Conservation (phyloP, 2,113 vertebrate genomes). For the Murina feae region DNA sequence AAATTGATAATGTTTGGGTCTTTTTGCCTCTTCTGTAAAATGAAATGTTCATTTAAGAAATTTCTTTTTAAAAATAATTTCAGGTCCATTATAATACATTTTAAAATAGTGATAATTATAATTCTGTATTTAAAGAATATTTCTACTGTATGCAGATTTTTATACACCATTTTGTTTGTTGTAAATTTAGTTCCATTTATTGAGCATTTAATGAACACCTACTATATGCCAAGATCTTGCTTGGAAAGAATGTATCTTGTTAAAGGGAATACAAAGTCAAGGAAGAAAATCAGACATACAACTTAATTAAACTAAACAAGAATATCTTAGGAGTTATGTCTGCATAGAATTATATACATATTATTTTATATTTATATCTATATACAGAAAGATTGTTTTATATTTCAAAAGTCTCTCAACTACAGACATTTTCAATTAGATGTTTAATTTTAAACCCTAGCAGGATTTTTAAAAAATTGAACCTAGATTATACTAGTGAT, state of each 20-base stretch:
- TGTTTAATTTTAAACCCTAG: not conserved
- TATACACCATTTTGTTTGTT: not conserved
- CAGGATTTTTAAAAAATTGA: not conserved
- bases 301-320: not conserved
- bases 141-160: not conserved
- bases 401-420: not conserved
- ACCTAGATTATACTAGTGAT: not conserved
- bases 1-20: not conserved
- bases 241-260: not conserved
- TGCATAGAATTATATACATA: not conserved
- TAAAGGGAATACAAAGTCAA: not conserved
- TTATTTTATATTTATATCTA: not conserved
- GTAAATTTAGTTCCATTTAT: not conserved
- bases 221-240: not conserved
- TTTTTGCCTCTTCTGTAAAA: not conserved
- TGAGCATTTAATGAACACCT: not conserved
- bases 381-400: not conserved
- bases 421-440: not conserved
- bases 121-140: not conserved
- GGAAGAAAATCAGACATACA: not conserved
- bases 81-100: not conserved
- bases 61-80: not conserved
- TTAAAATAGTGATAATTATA: not conserved
- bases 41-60: not conserved
- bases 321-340: not conserved